These are phyloP conservation scores for Patiria miniata DNA, from an alignment of 35 echinoderm and acorn worm species.

Conservation along the genomic window DNA sequence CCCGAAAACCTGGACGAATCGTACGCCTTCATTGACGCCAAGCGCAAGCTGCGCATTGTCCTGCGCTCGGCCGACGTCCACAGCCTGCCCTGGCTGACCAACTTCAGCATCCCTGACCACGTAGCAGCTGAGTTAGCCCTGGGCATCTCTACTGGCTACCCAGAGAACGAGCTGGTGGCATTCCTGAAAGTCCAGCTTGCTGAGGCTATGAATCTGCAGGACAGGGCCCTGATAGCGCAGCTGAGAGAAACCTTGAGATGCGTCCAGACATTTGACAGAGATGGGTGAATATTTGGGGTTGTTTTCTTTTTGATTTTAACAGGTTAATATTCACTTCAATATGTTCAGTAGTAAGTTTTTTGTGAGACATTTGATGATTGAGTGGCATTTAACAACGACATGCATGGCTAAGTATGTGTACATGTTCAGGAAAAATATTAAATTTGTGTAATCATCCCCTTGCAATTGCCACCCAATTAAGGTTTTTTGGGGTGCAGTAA, in stretches of 20 bases:
- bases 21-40: constrained; percentile 88
- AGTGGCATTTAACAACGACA: too few relatives aligned
- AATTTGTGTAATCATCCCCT: too few relatives aligned
- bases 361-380: too few relatives aligned
- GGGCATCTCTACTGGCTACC: constrained; percentile 39
- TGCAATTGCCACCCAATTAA: too few relatives aligned
- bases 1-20: constrained; percentile 62
- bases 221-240: constrained; percentile 82
- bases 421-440: too few relatives aligned
- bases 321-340: too few relatives aligned
- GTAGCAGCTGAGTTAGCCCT: background rate
- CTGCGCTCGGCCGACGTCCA: constrained; percentile 87
- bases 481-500: too few relatives aligned
- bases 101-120: constrained; percentile 27
- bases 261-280: constrained; percentile 85
- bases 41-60: constrained; percentile 94
- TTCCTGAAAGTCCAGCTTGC: constrained; percentile 93
- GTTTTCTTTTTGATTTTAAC: background rate
- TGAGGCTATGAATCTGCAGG: constrained; percentile 87
- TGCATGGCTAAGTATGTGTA: too few relatives aligned
- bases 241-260: constrained; percentile 87
- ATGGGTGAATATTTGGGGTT: constrained; percentile 51
- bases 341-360: too few relatives aligned
- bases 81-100: constrained; percentile 76
- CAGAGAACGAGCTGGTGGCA: constrained; percentile 88